Base-by-base conservation (phyloP, 53 echinoderm and acorn worm genomes). In the Mesocentrotus franciscanus region DNA sequence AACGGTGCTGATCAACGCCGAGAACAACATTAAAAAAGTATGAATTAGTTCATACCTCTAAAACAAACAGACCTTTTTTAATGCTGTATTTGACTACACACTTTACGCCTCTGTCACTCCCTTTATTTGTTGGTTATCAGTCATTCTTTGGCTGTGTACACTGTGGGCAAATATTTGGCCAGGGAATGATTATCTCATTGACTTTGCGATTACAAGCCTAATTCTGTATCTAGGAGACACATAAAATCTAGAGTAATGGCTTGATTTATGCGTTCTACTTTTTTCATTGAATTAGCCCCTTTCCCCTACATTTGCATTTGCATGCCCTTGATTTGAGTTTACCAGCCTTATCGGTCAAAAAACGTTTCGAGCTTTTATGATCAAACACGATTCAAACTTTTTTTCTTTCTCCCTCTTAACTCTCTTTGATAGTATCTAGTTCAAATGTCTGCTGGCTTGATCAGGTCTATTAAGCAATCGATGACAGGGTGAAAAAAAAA, bases 91-190 rank as follows among this genome's bases (percentile, higher is more conserved):
- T 81, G 81, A 6, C 81, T 17, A 42, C 42, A 22, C 33, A 39
- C 81, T 81, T 18, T 81, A 81, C 36, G 18, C 20, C 42, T 78
- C 78, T 78, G 9, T 33, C 15, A 35, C 78, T 32, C 13, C 78
- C 34, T 81, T 81, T 81, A 27, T 42, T 81, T 36, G 17, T 59
- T 27, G 15, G 58, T 8, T 57, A 58, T 87, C 87, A 87, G 58
- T 87, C 87, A 87, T 87, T 58, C 27, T 59, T 59, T 87, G 85
- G 87, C 58, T 87, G 57, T 87, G 57, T 7, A 29, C 57, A 57
- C 87, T 87, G 26, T 87, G 87, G 58, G 87, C 76, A 92, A 92
- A 92, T 92, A 92, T 92, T 92, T 92, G 92, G 34, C 75, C 92
- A 72, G 14, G 39, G 92, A 26, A 92, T 92, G 92, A 92, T 92